phyloP scores from a whole-genome alignment of 2,797 vertebrate species.

The Craterocephalus amniculus region DNA sequence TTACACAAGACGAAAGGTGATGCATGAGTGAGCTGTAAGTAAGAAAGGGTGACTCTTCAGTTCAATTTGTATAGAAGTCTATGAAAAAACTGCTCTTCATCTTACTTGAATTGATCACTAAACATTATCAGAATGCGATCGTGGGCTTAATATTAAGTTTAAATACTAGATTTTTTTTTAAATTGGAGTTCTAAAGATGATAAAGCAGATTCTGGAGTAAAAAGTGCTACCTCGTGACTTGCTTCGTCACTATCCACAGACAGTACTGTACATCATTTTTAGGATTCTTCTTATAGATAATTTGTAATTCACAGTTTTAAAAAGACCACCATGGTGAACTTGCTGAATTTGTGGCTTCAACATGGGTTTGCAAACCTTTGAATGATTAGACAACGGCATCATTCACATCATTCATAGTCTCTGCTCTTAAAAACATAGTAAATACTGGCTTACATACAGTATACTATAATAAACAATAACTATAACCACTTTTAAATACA shows the following conservation, averaged over 20 bases:
- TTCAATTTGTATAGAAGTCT: constrained; percentile 2
- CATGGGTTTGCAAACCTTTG: neutral
- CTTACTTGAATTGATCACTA: neutral
- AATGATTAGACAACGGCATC: neutral
- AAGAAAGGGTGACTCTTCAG: too few relatives aligned
- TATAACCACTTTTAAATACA: neutral
- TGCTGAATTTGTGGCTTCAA: neutral
- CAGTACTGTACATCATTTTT: neutral
- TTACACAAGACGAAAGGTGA: constrained; percentile 7
- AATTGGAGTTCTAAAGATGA: too few relatives aligned
- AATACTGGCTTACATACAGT: neutral
- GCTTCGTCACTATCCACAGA: neutral
- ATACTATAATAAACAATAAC: neutral
- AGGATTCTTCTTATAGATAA: neutral
- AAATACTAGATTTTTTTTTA: too few relatives aligned
- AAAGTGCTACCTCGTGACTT: neutral
- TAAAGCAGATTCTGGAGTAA: neutral
- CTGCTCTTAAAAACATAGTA: neutral
- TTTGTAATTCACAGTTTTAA: neutral
- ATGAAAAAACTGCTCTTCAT: neutral
- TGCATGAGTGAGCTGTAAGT: neutral
- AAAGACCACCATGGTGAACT: neutral
- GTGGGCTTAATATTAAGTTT: neutral
- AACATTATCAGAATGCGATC: neutral
- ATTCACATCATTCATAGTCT: neutral